Percentiles rank a stretch among this genome's conserved stretches.
Conservation (phyloP, 2,113 vertebrate genomes). For the Glaucidium brasilianum region DNA sequence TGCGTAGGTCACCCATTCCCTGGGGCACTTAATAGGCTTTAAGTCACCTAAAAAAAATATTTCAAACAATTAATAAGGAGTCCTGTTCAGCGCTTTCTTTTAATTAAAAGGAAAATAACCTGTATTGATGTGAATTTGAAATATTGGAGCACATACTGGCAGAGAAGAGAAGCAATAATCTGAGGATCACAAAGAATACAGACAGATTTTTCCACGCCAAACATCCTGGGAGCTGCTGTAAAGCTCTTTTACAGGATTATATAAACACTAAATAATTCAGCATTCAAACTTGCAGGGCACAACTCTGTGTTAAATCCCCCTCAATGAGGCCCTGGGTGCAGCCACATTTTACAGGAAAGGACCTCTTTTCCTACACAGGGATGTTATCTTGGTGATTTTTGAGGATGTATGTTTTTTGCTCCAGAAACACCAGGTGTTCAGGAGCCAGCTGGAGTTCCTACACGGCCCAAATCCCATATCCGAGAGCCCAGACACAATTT, state of each 20-base stretch:
- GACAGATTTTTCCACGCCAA: not conserved
- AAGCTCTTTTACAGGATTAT: not conserved
- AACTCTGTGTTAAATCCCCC: not conserved
- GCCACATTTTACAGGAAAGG: not conserved
- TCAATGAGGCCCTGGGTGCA: not conserved
- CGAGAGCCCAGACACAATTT: not conserved
- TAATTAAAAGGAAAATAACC: not conserved
- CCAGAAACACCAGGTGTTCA: not conserved
- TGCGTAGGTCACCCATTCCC: constrained; percentile 84
- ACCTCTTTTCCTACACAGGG: not conserved
- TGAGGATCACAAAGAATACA: not conserved
- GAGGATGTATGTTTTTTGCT: not conserved
- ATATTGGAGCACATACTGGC: not conserved
- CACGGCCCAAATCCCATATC: not conserved
- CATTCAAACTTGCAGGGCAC: not conserved
- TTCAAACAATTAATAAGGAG: not conserved
- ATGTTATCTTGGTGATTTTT: not conserved
- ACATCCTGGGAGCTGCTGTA: not conserved
- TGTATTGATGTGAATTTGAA: not conserved
- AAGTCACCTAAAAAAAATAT: constrained; percentile 65
- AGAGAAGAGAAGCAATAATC: not conserved
- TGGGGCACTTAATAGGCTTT: constrained; percentile 78
- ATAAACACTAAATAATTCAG: not conserved
- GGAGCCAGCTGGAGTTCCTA: not conserved
- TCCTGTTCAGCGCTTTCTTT: not conserved